Conservation (phyloP, 2,888 invertebrate genomes). For the Hypsopygia costalis region DNA sequence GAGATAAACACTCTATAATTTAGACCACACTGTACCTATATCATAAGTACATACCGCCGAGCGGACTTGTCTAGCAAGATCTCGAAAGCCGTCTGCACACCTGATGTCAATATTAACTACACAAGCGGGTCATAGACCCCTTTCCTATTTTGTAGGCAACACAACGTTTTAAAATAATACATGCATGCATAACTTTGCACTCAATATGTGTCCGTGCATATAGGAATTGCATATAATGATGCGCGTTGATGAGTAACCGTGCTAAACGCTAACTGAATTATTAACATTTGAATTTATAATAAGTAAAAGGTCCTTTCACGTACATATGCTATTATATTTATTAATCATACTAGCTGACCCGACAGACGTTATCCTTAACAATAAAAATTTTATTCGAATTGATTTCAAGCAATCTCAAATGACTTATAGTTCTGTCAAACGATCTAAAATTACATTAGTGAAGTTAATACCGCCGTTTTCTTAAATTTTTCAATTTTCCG, state of each 20-base stretch:
- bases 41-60: slow-evolving; percentile 34
- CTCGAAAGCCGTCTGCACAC: slow-evolving; percentile 47
- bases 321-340: slow-evolving; percentile 21
- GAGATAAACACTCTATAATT: slow-evolving; percentile 40
- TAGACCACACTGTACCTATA: slow-evolving; percentile 33
- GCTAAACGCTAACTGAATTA: slow-evolving; percentile 27
- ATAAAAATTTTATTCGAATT: too few species aligned
- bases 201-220: slow-evolving; percentile 28
- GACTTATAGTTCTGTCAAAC: too few species aligned
- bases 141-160: slow-evolving; percentile 37
- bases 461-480: too few species aligned
- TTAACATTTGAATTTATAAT: slow-evolving; percentile 31
- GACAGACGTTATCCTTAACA: neutral
- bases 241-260: slow-evolving; percentile 28
- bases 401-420: too few species aligned
- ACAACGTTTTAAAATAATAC: slow-evolving; percentile 33
- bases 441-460: too few species aligned
- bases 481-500: too few species aligned
- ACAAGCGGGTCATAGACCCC: slow-evolving; percentile 46
- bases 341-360: slow-evolving; percentile 8
- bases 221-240: slow-evolving; percentile 28
- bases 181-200: slow-evolving; percentile 39
- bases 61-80: slow-evolving; percentile 41
- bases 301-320: slow-evolving; percentile 33
- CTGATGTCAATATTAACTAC: slow-evolving; percentile 34